Conservation (phyloP, 2,113 vertebrate genomes). For the Corvus cornix region DNA sequence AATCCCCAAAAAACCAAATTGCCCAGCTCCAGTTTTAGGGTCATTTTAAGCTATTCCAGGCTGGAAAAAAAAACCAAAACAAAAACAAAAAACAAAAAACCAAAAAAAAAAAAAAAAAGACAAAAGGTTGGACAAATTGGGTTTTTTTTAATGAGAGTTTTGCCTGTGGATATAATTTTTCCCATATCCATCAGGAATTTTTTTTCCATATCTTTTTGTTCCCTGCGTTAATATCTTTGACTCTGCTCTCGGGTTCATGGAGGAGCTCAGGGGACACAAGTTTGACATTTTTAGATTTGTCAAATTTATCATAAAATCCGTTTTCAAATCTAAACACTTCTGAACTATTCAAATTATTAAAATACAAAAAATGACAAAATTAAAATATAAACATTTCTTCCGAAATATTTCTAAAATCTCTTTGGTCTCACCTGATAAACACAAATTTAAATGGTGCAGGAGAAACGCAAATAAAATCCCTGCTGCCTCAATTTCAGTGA, state of each 20-base stretch:
- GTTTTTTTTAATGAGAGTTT: not conserved
- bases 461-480: not conserved
- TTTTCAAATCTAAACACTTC: too few species aligned
- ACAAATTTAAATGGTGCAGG: not conserved
- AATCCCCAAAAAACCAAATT: slow-evolving; percentile 65
- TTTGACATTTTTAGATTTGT: not conserved
- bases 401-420: not conserved
- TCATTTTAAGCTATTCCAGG: slow-evolving; percentile 20
- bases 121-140: not conserved
- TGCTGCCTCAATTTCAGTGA: not conserved
- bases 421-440: not conserved
- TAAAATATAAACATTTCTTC: not conserved
- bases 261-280: not conserved
- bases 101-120: not conserved
- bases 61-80: not conserved
- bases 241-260: not conserved
- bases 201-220: not conserved
- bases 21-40: slow-evolving; percentile 51
- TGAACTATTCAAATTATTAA: not conserved
- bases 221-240: not conserved
- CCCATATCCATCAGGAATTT: not conserved
- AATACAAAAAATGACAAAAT: not conserved
- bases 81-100: too few species aligned
- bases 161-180: not conserved
- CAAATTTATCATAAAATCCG: not conserved